Evolutionary conservation across 2,797 vertebrate species (phyloP).

Genomic region (Picus viridis): DNA sequence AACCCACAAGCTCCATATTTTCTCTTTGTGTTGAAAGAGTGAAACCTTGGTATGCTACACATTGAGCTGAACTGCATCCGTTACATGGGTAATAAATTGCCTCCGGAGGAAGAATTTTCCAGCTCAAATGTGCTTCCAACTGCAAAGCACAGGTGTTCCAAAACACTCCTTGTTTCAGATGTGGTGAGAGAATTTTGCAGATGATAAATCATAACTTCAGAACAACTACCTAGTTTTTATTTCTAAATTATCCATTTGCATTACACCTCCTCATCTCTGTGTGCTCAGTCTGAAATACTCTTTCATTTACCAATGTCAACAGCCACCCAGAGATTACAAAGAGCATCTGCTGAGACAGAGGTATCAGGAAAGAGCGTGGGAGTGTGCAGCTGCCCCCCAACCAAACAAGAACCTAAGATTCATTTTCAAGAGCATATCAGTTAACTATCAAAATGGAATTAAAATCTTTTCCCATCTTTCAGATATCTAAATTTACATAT

Average conservation of each 20-base stretch:
- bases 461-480: neutral
- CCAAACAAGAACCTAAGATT: neutral
- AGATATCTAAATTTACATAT: neutral
- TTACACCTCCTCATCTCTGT: neutral
- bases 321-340: neutral
- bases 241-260: conserved; percentile 22
- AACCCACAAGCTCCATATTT: conserved; percentile 12
- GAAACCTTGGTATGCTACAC: conserved; percentile 21
- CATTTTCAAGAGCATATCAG: neutral
- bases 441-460: neutral
- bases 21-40: conserved; percentile 25
- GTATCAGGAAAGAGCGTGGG: neutral
- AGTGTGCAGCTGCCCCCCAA: accelerated
- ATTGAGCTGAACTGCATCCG: conserved; percentile 28
- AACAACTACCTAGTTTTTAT: conserved; percentile 38
- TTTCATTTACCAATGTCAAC: neutral
- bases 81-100: conserved; percentile 41
- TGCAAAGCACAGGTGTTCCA: conserved; percentile 39
- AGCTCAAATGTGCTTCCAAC: conserved; percentile 30
- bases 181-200: conserved; percentile 48
- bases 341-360: neutral
- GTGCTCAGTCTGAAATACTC: neutral
- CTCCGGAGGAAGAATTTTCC: conserved; percentile 39
- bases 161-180: conserved; percentile 37
- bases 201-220: conserved; percentile 39